A percentile compares a stretch with the other conserved stretches of the same genome.
phyloP scores from a whole-genome alignment of 2,113 vertebrate species.

The Cariama cristata region DNA sequence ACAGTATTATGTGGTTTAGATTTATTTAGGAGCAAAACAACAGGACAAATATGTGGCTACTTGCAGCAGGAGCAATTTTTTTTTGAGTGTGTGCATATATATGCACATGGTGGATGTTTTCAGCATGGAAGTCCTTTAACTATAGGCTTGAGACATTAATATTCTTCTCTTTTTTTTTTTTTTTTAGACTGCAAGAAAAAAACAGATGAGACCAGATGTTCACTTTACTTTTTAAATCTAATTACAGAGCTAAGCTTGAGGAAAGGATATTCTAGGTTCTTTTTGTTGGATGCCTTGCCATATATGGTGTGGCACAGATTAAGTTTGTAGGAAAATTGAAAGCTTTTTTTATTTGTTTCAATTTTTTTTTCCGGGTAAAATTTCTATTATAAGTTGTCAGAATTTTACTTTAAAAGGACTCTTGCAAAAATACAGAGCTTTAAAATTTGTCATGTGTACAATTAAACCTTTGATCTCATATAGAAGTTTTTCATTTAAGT shows the following conservation, averaged over 20 bases:
- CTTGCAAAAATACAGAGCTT: neutral
- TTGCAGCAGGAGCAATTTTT: neutral
- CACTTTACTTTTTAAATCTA: neutral
- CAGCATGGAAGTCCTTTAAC: neutral
- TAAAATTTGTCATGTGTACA: neutral
- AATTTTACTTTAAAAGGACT: neutral
- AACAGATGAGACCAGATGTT: neutral
- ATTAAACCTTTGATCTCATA: neutral
- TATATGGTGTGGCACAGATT: neutral
- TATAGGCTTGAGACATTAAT: neutral
- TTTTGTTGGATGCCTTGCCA: neutral
- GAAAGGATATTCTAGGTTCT: neutral
- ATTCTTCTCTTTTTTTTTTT: neutral
- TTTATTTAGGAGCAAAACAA: neutral
- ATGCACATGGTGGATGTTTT: neutral
- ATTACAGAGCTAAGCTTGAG: neutral
- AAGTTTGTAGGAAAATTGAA: neutral
- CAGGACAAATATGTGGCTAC: neutral
- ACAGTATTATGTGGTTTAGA: neutral
- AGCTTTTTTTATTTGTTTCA: neutral
- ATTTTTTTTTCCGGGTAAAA: neutral
- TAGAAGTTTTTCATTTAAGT: neutral
- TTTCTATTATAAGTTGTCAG: neutral
- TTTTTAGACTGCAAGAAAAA: neutral
- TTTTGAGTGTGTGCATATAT: accelerated